A percentile compares a stretch with the other conserved stretches of the same genome.
Evolutionary conservation across 1,140 invertebrate species (phyloP).

Genomic region (Riptortus pedestris): DNA sequence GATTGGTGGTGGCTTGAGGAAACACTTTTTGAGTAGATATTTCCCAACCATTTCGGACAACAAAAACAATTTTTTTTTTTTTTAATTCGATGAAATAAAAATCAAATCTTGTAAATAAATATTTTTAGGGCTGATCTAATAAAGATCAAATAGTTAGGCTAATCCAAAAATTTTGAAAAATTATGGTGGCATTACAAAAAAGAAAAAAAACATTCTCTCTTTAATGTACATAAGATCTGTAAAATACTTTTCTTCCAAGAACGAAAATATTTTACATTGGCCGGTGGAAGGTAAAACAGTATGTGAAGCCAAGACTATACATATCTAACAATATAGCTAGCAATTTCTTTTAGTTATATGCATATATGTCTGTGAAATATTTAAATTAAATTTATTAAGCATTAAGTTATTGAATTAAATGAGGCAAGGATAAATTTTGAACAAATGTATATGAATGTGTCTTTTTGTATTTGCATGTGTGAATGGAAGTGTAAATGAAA

Average conservation of each 20-base stretch:
- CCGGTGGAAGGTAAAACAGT: constrained; percentile 13
- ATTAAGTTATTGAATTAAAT: constrained; percentile 16
- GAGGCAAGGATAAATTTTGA: constrained; percentile 30
- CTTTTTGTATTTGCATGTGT: constrained; percentile 17
- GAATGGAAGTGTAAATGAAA: constrained; percentile 10
- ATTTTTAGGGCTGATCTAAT: neutral
- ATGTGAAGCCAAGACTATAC: constrained; percentile 18
- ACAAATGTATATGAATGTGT: constrained; percentile 18
- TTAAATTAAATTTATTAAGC: constrained; percentile 18
- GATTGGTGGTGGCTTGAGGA: neutral
- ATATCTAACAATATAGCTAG: constrained; percentile 17
- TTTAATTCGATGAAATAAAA: neutral
- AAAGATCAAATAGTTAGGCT: neutral
- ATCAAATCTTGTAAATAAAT: constrained; percentile 17
- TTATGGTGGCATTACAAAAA: neutral
- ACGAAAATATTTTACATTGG: constrained; percentile 4
- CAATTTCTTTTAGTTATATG: neutral
- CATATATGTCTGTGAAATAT: constrained; percentile 22
- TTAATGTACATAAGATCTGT: constrained; percentile 8
- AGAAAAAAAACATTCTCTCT: constrained; percentile 2
- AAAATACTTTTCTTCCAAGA: constrained; percentile 16
- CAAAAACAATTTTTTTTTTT: neutral
- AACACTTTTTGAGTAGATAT: neutral
- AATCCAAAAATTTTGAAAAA: neutral
- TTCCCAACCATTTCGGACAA: neutral